Percentiles rank a stretch among this genome's conserved stretches.
phyloP scores from a whole-genome alignment of 1,140 invertebrate species.

The Drosophila trapezifrons region DNA sequence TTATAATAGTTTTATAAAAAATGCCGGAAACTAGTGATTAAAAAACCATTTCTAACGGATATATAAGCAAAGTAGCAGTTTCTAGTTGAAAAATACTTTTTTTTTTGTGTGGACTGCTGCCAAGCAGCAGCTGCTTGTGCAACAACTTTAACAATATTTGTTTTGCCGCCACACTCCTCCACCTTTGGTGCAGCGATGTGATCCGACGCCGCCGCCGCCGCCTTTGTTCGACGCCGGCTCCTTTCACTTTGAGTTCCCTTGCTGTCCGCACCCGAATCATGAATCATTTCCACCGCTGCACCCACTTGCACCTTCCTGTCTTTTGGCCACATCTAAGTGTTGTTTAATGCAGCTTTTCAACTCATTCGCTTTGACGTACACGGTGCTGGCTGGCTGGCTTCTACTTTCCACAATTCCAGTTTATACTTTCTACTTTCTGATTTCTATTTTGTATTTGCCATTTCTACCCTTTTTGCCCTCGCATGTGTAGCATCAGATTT shows the following conservation, averaged over 20 bases:
- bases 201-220: conserved; percentile 25
- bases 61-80: neutral
- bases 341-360: conserved; percentile 75
- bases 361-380: conserved; percentile 47
- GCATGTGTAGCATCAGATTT: conserved; percentile 60
- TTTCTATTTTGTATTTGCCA: conserved; percentile 12
- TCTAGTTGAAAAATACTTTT: neutral
- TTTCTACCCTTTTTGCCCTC: conserved; percentile 4
- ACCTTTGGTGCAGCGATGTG: conserved; percentile 17
- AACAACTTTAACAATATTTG: conserved; percentile 79
- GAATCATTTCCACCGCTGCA: conserved; percentile 71
- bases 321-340: conserved; percentile 49
- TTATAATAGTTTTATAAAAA: no score
- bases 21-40: no score
- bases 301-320: conserved; percentile 32
- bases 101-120: neutral
- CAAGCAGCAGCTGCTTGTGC: conserved; percentile 42
- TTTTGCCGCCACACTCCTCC: conserved; percentile 52
- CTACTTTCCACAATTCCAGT: conserved; percentile 10
- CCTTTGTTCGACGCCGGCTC: conserved; percentile 50
- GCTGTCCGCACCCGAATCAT: conserved; percentile 67
- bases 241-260: conserved; percentile 65
- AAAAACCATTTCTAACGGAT: no score
- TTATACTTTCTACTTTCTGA: conserved; percentile 2
- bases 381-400: conserved; percentile 1